Conservation (phyloP, 2,888 invertebrate genomes). For the Drosophila putrida region DNA sequence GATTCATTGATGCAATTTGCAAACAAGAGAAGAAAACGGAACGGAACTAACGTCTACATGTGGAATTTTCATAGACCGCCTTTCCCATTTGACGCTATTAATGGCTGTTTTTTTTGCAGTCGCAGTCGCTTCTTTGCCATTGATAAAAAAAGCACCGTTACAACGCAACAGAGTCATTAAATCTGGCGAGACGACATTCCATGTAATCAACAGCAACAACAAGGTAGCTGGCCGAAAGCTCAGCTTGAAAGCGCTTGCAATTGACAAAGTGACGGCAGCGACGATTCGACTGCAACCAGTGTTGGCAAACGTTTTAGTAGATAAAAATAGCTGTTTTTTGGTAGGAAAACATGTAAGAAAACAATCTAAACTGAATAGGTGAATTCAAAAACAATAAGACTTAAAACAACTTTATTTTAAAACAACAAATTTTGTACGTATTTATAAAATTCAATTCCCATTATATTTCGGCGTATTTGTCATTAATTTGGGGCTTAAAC, state of each 20-base stretch:
- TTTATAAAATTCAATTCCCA: too few relatives aligned
- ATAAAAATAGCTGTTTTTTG: too few relatives aligned
- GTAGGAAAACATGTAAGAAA: too few relatives aligned
- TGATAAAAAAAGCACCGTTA: constrained; percentile 75
- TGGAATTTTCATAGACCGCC: constrained; percentile 28
- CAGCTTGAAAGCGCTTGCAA: constrained; percentile 55
- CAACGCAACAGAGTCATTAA: constrained; percentile 78
- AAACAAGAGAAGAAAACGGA: constrained; percentile 16
- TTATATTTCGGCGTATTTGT: too few relatives aligned
- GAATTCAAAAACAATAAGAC: too few relatives aligned
- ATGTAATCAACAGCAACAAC: constrained; percentile 61
- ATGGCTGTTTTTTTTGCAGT: constrained; percentile 22
- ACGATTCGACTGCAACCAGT: too few relatives aligned
- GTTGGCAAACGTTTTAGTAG: too few relatives aligned
- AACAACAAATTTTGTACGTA: too few relatives aligned
- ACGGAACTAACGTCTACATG: constrained; percentile 29
- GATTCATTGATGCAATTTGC: constrained; percentile 23
- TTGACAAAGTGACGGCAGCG: constrained; percentile 53
- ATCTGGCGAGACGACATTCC: constrained; percentile 82
- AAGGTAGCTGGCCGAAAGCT: constrained; percentile 47
- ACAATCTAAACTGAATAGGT: too few relatives aligned
- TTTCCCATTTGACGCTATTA: constrained; percentile 34
- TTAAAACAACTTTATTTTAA: too few relatives aligned
- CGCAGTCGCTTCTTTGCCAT: constrained; percentile 49
- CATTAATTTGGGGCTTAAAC: too few relatives aligned